Evolutionary conservation across 35 echinoderm and acorn worm species (phyloP).

Genomic region (Heliocidaris tuberculata): DNA sequence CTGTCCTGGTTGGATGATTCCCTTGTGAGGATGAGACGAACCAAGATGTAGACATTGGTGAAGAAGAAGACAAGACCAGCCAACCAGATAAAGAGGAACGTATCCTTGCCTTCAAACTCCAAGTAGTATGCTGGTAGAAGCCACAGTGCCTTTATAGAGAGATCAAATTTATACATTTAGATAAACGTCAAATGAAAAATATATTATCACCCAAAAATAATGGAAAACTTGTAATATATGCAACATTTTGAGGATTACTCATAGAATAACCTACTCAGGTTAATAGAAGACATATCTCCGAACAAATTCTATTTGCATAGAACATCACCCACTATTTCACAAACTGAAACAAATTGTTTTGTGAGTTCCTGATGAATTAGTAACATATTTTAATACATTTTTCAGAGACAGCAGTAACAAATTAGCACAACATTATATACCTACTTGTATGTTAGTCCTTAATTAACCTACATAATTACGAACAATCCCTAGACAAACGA

Average conservation of each 20-base stretch:
- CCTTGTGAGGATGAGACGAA: slow-evolving; percentile 38
- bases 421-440: too few species aligned
- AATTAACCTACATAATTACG: too few species aligned
- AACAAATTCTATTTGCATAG: too few species aligned
- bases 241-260: background rate
- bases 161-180: background rate
- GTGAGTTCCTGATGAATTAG: too few species aligned
- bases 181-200: background rate
- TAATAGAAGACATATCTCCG: too few species aligned
- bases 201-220: background rate
- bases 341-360: too few species aligned
- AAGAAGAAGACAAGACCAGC: slow-evolving; percentile 81
- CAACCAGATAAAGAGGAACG: slow-evolving; percentile 74
- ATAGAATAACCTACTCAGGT: background rate
- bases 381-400: too few species aligned
- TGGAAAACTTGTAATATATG: background rate
- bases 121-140: slow-evolving; percentile 82
- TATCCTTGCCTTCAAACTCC: slow-evolving; percentile 93
- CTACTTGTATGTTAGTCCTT: too few species aligned
- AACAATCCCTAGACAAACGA: too few species aligned
- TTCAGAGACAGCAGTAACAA: too few species aligned
- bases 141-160: slow-evolving; percentile 70
- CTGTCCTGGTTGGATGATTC: background rate
- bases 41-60: slow-evolving; percentile 71
- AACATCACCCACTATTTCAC: too few species aligned